Evolutionary conservation across 53 echinoderm and acorn worm genomes (phyloP).

Genomic region (Arbacia lixula): DNA sequence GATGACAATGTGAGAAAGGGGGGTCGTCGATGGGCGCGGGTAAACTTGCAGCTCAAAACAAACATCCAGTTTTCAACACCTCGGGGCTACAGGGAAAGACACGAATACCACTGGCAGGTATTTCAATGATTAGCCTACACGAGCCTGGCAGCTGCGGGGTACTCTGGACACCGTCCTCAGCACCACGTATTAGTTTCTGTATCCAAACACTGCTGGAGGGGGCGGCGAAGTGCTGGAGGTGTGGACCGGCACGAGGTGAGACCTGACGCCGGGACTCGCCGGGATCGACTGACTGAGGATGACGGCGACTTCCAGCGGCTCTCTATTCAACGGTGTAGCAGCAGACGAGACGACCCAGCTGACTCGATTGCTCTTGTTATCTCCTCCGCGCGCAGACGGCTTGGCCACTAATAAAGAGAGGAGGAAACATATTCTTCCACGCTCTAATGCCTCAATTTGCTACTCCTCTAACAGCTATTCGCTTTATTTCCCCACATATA

Average conservation of each 20-base stretch:
- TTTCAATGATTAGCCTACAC: constrained; percentile 16
- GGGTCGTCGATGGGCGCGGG: constrained; percentile 33
- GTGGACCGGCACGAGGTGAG: too few relatives aligned
- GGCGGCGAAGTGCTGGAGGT: too few relatives aligned
- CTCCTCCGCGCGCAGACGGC: too few relatives aligned
- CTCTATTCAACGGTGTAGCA: not conserved
- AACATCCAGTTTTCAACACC: constrained; percentile 30
- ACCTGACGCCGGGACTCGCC: too few relatives aligned
- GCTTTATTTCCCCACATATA: too few relatives aligned
- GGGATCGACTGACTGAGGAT: too few relatives aligned
- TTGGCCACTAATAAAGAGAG: too few relatives aligned
- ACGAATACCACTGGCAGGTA: constrained; percentile 19
- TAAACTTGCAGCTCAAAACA: constrained; percentile 39
- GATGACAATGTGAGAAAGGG: constrained; percentile 34
- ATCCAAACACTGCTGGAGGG: constrained; percentile 31
- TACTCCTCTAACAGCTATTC: too few relatives aligned
- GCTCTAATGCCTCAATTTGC: too few relatives aligned
- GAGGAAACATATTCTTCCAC: too few relatives aligned
- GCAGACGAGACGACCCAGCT: not conserved
- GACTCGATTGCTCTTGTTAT: not conserved
- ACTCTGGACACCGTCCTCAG: too few relatives aligned
- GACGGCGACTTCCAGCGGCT: not conserved
- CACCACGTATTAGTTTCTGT: constrained; percentile 39
- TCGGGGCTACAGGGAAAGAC: constrained; percentile 1
- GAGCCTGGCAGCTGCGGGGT: not conserved